phyloP scores from a whole-genome alignment of 2,113 vertebrate species.

The Rhinolophus ferrumequinum region DNA sequence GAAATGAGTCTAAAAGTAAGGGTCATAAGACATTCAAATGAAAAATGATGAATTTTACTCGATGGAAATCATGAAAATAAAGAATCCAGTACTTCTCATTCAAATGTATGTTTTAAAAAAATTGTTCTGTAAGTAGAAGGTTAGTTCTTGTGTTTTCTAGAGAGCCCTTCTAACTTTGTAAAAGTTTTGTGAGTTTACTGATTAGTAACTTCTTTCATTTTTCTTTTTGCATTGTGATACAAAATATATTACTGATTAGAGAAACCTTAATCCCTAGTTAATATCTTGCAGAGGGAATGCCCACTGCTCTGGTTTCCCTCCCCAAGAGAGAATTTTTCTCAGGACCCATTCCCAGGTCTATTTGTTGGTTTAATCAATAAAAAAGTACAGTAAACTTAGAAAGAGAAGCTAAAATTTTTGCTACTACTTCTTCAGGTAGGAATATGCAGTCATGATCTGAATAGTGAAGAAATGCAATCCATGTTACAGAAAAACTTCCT shows the following conservation, averaged over 20 bases:
- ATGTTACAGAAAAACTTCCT: not conserved
- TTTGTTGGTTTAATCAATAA: conserved; percentile 20
- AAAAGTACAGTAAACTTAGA: not conserved
- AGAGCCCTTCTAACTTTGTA: not conserved
- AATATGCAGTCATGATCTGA: not conserved
- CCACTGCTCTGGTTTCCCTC: not conserved
- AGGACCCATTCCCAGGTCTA: not conserved
- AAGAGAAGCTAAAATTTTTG: not conserved
- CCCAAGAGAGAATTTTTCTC: conserved; percentile 37
- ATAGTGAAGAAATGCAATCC: not conserved
- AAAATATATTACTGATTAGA: not conserved
- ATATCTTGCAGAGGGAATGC: not conserved
- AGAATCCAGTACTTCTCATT: not conserved
- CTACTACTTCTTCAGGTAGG: not conserved
- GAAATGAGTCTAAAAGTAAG: not conserved
- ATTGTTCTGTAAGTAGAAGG: not conserved
- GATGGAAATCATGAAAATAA: not conserved
- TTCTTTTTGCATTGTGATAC: not conserved
- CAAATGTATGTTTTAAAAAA: not conserved
- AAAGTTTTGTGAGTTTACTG: not conserved
- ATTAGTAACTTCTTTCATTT: not conserved
- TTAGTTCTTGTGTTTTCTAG: not conserved
- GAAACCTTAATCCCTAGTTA: not conserved
- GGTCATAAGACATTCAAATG: not conserved
- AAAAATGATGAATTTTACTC: not conserved